phyloP scores from a whole-genome alignment of 2,797 vertebrate species.

The Muraenolepis orangiensis region DNA sequence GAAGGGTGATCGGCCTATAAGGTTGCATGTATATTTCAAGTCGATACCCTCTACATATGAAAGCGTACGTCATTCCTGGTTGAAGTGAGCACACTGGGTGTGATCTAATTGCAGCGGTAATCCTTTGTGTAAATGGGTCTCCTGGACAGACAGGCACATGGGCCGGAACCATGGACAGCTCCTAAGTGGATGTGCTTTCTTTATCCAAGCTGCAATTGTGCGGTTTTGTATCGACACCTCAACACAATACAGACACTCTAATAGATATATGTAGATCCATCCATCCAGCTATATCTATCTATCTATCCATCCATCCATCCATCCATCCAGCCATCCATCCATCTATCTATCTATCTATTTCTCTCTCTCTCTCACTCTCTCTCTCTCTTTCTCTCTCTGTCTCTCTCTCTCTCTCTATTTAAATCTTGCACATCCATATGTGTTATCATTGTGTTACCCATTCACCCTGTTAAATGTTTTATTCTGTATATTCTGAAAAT shows the following conservation, averaged over 20 bases:
- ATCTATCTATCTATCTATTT: too few relatives aligned
- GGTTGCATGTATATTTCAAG: too few relatives aligned
- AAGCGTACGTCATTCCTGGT: background rate
- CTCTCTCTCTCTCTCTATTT: background rate
- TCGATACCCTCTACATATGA: too few relatives aligned
- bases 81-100: background rate
- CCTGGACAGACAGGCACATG: background rate
- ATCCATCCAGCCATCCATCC: too few relatives aligned
- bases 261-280: background rate
- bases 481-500: background rate
- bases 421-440: background rate
- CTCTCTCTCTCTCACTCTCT: too few relatives aligned
- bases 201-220: background rate
- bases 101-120: background rate
- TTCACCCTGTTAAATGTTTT: background rate
- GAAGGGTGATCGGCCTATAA: too few relatives aligned
- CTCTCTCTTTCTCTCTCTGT: background rate
- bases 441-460: background rate
- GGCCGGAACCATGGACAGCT: conserved; percentile 1
- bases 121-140: background rate
- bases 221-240: too few relatives aligned
- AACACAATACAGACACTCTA: background rate
- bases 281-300: too few relatives aligned
- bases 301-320: too few relatives aligned
- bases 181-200: background rate